Conservation (phyloP, 2,113 vertebrate species). For the Leuciscus idus region DNA sequence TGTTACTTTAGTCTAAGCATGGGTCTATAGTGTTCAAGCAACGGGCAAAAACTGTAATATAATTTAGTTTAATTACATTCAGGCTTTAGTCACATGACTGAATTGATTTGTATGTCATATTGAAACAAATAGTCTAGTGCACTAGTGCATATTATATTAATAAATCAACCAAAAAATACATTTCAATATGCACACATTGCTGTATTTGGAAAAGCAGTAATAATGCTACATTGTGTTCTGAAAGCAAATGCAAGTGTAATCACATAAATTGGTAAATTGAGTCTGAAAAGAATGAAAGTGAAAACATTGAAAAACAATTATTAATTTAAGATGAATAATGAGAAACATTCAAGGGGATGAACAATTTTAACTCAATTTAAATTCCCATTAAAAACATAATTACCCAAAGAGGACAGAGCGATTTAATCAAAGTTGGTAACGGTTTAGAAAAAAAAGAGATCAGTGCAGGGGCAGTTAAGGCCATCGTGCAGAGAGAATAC, state of each 20-base stretch:
- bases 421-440: conserved; percentile 28
- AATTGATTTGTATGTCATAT: conserved; percentile 9
- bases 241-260: conserved; percentile 9
- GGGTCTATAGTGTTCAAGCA: no score
- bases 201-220: neutral
- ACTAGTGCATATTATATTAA: neutral
- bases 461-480: neutral
- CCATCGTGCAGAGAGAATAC: neutral
- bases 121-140: neutral
- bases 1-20: no score
- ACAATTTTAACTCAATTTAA: conserved; percentile 36
- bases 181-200: neutral
- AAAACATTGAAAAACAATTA: conserved; percentile 50
- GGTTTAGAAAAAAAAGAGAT: neutral
- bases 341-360: conserved; percentile 19
- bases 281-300: neutral
- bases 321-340: conserved; percentile 46
- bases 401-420: conserved; percentile 27
- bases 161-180: neutral
- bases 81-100: neutral
- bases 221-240: neutral
- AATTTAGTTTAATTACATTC: neutral
- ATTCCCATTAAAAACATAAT: conserved; percentile 34
- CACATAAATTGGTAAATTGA: neutral
- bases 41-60: no score